Conservation (phyloP, 2,888 invertebrate species). For the Plemyria rubiginata region DNA sequence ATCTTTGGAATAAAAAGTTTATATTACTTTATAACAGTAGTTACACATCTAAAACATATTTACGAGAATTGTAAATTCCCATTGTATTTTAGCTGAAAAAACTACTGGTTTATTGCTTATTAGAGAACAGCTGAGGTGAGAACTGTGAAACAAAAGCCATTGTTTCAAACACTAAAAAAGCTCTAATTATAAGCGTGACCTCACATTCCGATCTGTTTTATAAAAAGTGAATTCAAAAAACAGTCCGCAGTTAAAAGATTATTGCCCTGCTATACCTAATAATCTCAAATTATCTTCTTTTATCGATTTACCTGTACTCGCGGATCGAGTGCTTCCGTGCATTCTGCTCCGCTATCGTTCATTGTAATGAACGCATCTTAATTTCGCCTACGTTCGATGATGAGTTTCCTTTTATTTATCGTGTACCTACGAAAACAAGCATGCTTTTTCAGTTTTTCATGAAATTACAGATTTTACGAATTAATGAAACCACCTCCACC, state of each 20-base stretch:
- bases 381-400: constrained; percentile 42
- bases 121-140: constrained; percentile 34
- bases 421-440: constrained; percentile 12
- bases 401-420: constrained; percentile 4
- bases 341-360: constrained; percentile 86
- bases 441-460: constrained; percentile 18
- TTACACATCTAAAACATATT: background rate
- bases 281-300: constrained; percentile 46
- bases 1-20: too few species aligned
- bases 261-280: constrained; percentile 15
- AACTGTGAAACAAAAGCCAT: constrained; percentile 32
- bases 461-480: background rate
- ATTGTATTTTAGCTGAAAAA: background rate
- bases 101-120: constrained; percentile 26
- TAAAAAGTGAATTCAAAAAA: background rate
- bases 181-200: constrained; percentile 19
- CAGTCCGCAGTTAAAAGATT: background rate
- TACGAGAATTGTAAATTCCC: background rate
- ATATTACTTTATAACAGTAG: background rate
- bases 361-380: constrained; percentile 76
- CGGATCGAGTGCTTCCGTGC: constrained; percentile 91
- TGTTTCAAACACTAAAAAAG: constrained; percentile 22
- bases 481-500: constrained; percentile 1
- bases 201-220: constrained; percentile 16
- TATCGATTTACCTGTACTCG: constrained; percentile 89